Percentiles rank a stretch among this genome's conserved stretches.
phyloP scores from a whole-genome alignment of 2,797 vertebrate genomes.

The Mus caroli region DNA sequence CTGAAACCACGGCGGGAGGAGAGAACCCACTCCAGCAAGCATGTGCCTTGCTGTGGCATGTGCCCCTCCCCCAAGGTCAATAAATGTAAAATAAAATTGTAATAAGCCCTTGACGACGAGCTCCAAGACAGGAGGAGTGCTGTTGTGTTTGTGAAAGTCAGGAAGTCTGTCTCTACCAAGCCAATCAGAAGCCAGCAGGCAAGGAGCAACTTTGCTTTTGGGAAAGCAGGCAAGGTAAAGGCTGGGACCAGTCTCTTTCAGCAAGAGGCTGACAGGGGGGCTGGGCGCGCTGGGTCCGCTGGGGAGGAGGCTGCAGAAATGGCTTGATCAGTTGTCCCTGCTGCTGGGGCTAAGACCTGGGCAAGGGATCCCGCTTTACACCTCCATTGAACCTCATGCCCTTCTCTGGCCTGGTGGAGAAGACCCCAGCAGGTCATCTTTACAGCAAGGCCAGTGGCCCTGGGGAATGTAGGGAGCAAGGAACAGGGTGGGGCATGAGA shows the following conservation, averaged over 20 bases:
- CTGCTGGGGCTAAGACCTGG: not conserved
- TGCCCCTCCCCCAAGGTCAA: not conserved
- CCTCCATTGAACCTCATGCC: not conserved
- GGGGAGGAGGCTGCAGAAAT: not conserved
- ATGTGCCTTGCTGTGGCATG: not conserved
- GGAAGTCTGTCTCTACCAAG: not conserved
- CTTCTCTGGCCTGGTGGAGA: not conserved
- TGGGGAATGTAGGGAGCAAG: fast-evolving
- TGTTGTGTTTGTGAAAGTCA: fast-evolving
- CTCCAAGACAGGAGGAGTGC: not conserved
- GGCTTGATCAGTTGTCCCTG: not conserved
- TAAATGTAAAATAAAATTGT: not conserved
- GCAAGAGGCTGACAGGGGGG: not conserved
- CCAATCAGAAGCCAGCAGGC: fast-evolving
- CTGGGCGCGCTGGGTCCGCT: not conserved
- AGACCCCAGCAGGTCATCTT: not conserved
- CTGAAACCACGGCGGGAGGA: not conserved
- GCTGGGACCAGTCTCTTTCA: not conserved
- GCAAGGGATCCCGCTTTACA: not conserved
- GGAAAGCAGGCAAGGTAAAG: not conserved
- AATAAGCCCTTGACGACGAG: not conserved
- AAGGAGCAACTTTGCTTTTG: fast-evolving
- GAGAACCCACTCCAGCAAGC: not conserved
- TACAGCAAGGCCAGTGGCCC: fast-evolving
- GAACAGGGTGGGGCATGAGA: not conserved